phyloP scores from a whole-genome alignment of 2,888 invertebrate species.

The Macaria notata region DNA sequence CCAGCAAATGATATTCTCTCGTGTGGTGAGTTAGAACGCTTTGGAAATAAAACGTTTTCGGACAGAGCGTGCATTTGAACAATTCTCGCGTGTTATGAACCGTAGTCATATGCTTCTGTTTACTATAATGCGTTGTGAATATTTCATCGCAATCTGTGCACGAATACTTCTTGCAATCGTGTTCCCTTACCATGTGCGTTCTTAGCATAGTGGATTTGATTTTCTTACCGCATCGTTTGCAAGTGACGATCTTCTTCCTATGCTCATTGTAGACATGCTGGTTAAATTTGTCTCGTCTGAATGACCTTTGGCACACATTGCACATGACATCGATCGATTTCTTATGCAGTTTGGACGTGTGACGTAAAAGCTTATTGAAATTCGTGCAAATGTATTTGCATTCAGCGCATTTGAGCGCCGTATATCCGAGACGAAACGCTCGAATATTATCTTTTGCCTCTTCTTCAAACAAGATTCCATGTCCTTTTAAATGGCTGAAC shows the following conservation, averaged over 20 bases:
- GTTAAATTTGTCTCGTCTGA: constrained; percentile 21
- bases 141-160: constrained; percentile 59
- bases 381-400: constrained; percentile 7
- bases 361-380: constrained; percentile 13
- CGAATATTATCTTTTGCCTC: constrained; percentile 21
- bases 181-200: constrained; percentile 25
- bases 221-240: constrained; percentile 20
- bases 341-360: constrained; percentile 13
- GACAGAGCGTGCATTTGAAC: constrained; percentile 23
- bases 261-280: constrained; percentile 47
- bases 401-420: constrained; percentile 6
- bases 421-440: constrained; percentile 20
- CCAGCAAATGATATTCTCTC: constrained; percentile 47
- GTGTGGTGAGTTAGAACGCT: constrained; percentile 27
- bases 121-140: constrained; percentile 51
- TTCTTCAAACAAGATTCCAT: constrained; percentile 32
- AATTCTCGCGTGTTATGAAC: constrained; percentile 42
- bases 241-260: constrained; percentile 37
- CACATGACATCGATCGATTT: constrained; percentile 13
- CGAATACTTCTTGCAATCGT: constrained; percentile 61
- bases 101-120: constrained; percentile 48
- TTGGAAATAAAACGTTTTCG: constrained; percentile 16
- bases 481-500: constrained; percentile 37
- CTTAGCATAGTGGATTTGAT: constrained; percentile 16
- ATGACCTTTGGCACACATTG: constrained; percentile 35